Base-by-base conservation (phyloP, 2,888 invertebrate genomes). In the Lissonota sp. region DNA sequence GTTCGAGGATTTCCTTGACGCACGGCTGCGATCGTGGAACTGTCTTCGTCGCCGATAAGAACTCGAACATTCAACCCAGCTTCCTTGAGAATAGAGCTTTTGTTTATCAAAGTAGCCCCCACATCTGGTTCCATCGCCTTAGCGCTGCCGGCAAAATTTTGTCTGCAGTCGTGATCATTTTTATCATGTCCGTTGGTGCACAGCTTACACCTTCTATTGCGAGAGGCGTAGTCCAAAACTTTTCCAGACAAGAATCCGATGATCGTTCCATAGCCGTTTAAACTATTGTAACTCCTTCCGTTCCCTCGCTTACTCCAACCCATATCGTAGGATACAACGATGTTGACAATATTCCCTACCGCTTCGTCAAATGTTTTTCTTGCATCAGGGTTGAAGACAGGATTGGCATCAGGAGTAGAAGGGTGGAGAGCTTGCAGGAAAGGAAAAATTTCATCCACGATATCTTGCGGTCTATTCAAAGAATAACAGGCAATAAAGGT, bases 51-150 rank as follows among this genome's bases (percentile, higher is more conserved):
- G n/a, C n/a, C n/a, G n/a, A n/a, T n/a, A n/a, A n/a, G n/a, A n/a
- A n/a, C n/a, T n/a, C n/a, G n/a, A n/a, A n/a, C 83, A 26, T 84
- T 42, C 40, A 86, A 26, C 16, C 63, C 64, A 26, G 57, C 42
- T 73, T 86, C 84, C 82, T 85, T 80, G 6, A 87, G 63, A 58
- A 86, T 81, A 4, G 6, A 16, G 67, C 85, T 87, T 6, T 82
- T 37, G 14, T 81, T 85, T 4, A 85, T 57, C 6, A 88, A 37
- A 39, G 80, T 14, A 39, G 78, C 87, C 1, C 83, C 87, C 40
- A 70, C 84, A 70, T 83, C 72, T 6, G 88, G 63, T 63, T 87
- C 87, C 86, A 88, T 88, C 0, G 86, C 86, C 75, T 89, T 88
- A 0, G 87, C 86, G 60, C 87, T 88, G 0, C 86, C 88, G 10